These are phyloP conservation scores for Sicus ferrugineus DNA, from an alignment of 2,888 invertebrate genomes.

Conservation along the genomic window DNA sequence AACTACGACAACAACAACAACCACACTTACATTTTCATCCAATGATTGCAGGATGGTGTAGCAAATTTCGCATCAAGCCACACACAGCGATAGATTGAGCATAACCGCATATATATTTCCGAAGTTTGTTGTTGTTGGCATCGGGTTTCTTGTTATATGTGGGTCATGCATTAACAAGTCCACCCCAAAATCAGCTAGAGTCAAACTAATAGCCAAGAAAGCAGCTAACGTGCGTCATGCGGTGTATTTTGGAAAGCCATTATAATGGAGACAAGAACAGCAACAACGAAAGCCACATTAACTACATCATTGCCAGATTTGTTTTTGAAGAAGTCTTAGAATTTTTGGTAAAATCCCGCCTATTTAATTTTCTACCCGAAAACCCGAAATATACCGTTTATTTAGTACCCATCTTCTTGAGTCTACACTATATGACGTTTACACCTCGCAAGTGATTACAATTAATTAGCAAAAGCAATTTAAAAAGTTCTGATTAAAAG, in stretches of 20 bases:
- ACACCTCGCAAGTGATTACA: too few relatives aligned
- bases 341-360: too few relatives aligned
- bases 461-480: too few relatives aligned
- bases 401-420: too few relatives aligned
- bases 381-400: too few relatives aligned
- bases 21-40: not conserved
- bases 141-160: not conserved
- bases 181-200: not conserved
- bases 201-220: constrained; percentile 7
- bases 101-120: constrained; percentile 32
- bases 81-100: constrained; percentile 16
- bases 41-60: too few relatives aligned
- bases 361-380: too few relatives aligned
- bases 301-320: not conserved
- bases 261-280: not conserved
- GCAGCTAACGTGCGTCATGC: not conserved
- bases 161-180: not conserved
- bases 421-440: too few relatives aligned
- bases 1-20: not conserved
- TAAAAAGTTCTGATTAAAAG: too few relatives aligned
- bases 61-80: not conserved
- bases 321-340: too few relatives aligned
- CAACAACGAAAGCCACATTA: not conserved
- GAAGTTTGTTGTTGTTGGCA: not conserved
- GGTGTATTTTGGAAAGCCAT: not conserved